Conservation (phyloP, 2,888 invertebrate genomes). For the Nomada hirtipes region DNA sequence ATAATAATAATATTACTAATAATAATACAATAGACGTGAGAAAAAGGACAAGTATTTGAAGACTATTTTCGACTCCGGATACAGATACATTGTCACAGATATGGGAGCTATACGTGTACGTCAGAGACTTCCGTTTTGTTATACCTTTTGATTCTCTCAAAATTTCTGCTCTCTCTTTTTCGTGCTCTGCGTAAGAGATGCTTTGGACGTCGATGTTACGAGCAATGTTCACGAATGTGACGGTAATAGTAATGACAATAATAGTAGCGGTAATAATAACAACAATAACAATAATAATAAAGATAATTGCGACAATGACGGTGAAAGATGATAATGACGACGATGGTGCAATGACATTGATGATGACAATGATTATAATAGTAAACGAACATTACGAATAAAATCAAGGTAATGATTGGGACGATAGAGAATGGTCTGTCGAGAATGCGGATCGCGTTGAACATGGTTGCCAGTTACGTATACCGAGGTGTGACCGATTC, state of each 20-base stretch:
- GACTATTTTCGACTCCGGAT: conserved; percentile 27
- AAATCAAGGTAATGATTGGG: conserved; percentile 33
- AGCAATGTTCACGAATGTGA: conserved; percentile 29
- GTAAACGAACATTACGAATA: conserved; percentile 36
- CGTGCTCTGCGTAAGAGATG: conserved; percentile 13
- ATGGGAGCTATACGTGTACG: conserved; percentile 31
- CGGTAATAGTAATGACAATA: conserved; percentile 53
- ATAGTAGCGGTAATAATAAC: conserved; percentile 55
- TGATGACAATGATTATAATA: conserved; percentile 43
- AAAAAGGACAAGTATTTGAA: conserved; percentile 47
- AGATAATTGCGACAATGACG: conserved; percentile 43
- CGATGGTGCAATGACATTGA: conserved; percentile 29
- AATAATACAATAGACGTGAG: conserved; percentile 39
- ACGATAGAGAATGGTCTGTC: conserved; percentile 32
- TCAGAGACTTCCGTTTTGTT: conserved; percentile 8
- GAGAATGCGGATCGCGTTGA: conserved; percentile 33
- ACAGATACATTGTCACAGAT: conserved; percentile 25
- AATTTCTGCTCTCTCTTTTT: conserved; percentile 11
- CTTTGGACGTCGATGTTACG: conserved; percentile 8
- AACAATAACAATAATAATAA: conserved; percentile 31
- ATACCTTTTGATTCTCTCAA: conserved; percentile 1
- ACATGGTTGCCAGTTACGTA: conserved; percentile 28
- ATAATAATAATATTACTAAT: conserved; percentile 42
- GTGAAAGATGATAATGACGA: conserved; percentile 33
- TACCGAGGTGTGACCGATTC: conserved; percentile 5